A percentile compares a stretch with the other conserved stretches of the same genome.
Conservation (phyloP, 2,113 vertebrate genomes). For the Orientallactaga bullata region DNA sequence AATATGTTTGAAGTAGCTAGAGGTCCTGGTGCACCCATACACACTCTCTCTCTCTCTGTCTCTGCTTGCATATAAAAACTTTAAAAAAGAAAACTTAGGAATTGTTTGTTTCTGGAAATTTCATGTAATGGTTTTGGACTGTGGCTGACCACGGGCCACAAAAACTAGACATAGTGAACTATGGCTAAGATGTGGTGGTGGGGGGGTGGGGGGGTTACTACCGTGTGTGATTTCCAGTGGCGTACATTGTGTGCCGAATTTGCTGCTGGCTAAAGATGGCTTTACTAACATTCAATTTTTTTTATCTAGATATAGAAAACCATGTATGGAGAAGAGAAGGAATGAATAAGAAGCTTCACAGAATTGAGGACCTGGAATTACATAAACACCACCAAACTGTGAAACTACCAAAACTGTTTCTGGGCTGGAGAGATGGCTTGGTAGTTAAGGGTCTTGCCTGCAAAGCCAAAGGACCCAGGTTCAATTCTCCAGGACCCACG, state of each 20-base stretch:
- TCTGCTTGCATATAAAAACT: no score
- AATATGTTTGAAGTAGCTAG: no score
- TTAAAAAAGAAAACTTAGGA: not conserved
- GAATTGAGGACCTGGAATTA: conserved; percentile 36
- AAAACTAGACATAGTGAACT: not conserved
- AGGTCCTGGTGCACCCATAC: no score
- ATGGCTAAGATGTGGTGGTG: no score
- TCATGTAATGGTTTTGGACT: not conserved
- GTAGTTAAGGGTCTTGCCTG: no score
- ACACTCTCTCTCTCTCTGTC: no score
- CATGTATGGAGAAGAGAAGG: not conserved
- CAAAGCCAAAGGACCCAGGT: no score
- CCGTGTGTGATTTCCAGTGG: conserved; percentile 29
- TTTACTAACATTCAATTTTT: conserved; percentile 2
- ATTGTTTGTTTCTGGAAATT: not conserved
- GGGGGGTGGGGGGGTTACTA: no score
- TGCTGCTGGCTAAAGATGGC: conserved; percentile 57
- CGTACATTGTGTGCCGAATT: not conserved
- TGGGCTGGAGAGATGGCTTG: no score
- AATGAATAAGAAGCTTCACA: not conserved
- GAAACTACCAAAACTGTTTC: not conserved
- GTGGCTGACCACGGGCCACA: not conserved
- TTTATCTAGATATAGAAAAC: not conserved
- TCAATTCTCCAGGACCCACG: no score
- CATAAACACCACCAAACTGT: conserved; percentile 7